Conservation (phyloP, 2,888 invertebrate species). For the Apotomis turbidana region DNA sequence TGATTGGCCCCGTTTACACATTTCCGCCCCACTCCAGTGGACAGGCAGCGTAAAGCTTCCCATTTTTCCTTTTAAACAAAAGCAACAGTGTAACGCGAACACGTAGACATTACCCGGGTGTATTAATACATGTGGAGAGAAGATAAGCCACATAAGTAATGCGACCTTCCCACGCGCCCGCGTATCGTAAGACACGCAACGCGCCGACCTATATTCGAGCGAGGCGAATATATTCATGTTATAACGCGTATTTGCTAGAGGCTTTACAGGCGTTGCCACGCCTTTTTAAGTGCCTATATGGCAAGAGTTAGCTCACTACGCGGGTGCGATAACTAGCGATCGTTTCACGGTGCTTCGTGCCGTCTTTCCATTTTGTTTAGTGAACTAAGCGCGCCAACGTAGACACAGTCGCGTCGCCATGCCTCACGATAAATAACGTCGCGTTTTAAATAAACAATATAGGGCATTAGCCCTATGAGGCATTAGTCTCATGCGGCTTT, state of each 20-base stretch:
- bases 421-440: too few relatives aligned
- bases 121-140: constrained; percentile 31
- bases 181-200: constrained; percentile 55
- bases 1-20: too few relatives aligned
- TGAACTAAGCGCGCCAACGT: too few relatives aligned
- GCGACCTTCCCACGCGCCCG: constrained; percentile 62
- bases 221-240: constrained; percentile 24
- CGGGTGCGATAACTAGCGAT: too few relatives aligned
- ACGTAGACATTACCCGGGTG: constrained; percentile 8
- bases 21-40: too few relatives aligned
- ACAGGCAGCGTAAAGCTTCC: background rate
- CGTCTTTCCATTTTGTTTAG: too few relatives aligned
- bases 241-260: constrained; percentile 25
- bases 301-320: background rate
- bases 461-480: background rate
- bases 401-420: too few relatives aligned
- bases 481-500: too few relatives aligned
- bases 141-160: constrained; percentile 48
- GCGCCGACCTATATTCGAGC: constrained; percentile 38
- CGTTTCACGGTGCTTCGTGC: too few relatives aligned
- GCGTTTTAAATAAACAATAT: too few relatives aligned
- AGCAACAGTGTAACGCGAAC: constrained; percentile 20
- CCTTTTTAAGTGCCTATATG: background rate
- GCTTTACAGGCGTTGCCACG: constrained; percentile 18
- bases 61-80: background rate